Evolutionary conservation across 2,888 invertebrate species (phyloP), one percentile per base, ranked within the genome.

Genomic region (Autographa gamma): DNA sequence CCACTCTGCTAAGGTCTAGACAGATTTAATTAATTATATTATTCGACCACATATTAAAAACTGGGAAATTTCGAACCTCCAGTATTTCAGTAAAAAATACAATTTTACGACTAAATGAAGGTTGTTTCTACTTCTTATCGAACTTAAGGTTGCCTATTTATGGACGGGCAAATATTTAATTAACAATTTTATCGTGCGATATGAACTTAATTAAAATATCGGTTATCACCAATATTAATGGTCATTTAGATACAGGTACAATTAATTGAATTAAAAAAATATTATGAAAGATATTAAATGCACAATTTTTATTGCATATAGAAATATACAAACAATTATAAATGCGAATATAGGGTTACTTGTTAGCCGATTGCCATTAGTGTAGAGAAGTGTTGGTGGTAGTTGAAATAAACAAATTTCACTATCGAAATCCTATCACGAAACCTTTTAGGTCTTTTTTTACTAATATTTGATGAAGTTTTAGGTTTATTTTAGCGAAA

Each of bases 51-150:
- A 52, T 52, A 52, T 18, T 52, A 25, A 25, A 2, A 13, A 18
- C 18, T 19, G 9, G 54, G 25, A 13, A 56, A 56, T 56, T 25
- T 25, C 54, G 3, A 11, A 56, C 25, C 25, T 25, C 1, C 54
- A 25, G 25, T 2, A 25, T 13, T 13, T 56, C 13, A 25, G 13
- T 11, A 38, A 38, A 38, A 38, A 38, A 11, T 13, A 13, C 25
- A 25, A 56, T 56, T 56, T 56, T 19, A 56, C 54, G 54, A 56
- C 54, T 25, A 19, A 25, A 25, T 19, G 54, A 25, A 56, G 54
- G 25, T 25, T 13, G 54, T 56, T 56, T 25, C 19, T 3, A 54
- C 11, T 54, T 9, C 19, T 54, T 54, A 54, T 54, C 54, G 54
- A 8, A 52, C n/a, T 1, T 52, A 52, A 8, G 7, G 11, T 18